These are phyloP conservation scores for Aplocera efformata DNA, from an alignment of 2,888 invertebrate genomes.

Conservation along the genomic window DNA sequence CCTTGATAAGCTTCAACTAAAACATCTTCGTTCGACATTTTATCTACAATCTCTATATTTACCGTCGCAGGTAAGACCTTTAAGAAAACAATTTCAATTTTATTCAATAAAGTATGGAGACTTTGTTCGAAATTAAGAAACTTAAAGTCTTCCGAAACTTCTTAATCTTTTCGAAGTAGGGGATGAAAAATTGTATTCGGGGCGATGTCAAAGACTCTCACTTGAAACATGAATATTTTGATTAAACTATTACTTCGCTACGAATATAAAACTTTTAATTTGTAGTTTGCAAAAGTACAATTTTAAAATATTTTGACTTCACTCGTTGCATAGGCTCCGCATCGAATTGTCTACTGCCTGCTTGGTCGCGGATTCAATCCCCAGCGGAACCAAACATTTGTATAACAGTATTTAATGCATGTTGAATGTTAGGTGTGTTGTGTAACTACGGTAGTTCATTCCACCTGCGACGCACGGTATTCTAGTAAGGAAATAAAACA, in stretches of 20 bases:
- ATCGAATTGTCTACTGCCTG: too few species aligned
- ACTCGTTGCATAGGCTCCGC: too few species aligned
- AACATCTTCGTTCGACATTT: conserved; percentile 1
- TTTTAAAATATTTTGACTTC: too few species aligned
- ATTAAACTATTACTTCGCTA: conserved; percentile 11
- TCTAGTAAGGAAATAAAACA: too few species aligned
- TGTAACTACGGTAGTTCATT: too few species aligned
- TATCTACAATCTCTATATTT: conserved; percentile 13
- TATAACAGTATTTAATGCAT: too few species aligned
- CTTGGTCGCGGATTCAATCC: too few species aligned
- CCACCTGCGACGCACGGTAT: too few species aligned
- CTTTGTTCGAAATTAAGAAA: conserved; percentile 53
- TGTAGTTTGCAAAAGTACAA: too few species aligned
- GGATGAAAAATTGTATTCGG: conserved; percentile 56
- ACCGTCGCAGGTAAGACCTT: conserved; percentile 26
- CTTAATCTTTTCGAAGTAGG: conserved; percentile 52
- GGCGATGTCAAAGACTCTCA: conserved; percentile 45
- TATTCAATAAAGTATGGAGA: conserved; percentile 44
- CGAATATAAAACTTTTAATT: too few species aligned
- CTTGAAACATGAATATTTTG: conserved; percentile 24
- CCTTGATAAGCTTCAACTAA: conserved; percentile 2
- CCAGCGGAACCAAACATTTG: too few species aligned
- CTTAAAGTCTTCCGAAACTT: conserved; percentile 56
- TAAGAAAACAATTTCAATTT: conserved; percentile 46
- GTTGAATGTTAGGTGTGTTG: too few species aligned